A percentile compares a stretch with the other conserved stretches of the same genome.
phyloP scores from a whole-genome alignment of 2,797 vertebrate genomes.

The Schizopygopsis pylzovi region DNA sequence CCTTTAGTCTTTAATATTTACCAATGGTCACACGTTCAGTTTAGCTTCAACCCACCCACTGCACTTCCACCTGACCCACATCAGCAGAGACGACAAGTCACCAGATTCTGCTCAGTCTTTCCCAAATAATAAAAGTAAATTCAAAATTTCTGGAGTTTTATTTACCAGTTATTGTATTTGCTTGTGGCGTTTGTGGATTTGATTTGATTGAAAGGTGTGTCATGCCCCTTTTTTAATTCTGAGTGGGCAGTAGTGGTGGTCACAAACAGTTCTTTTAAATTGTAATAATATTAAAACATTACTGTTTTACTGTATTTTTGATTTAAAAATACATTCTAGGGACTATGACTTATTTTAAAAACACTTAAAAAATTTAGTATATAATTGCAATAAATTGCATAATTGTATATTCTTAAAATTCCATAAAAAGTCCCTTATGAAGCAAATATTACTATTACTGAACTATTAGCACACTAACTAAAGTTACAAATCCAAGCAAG shows the following conservation, averaged over 20 bases:
- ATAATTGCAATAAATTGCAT: no score
- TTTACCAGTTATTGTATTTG: slow-evolving; percentile 1
- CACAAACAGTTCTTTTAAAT: no score
- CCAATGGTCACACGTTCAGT: neutral
- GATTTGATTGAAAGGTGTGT: neutral
- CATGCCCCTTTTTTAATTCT: neutral
- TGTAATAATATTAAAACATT: no score
- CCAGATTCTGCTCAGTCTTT: slow-evolving; percentile 3
- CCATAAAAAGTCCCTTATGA: no score
- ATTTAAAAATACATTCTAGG: no score
- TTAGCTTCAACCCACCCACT: neutral
- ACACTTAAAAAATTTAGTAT: no score
- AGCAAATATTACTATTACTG: no score
- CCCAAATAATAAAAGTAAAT: neutral
- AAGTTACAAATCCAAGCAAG: no score
- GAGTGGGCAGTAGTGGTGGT: neutral
- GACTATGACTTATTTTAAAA: no score
- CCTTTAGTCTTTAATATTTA: slow-evolving; percentile 22
- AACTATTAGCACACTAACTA: no score
- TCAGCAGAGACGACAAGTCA: neutral
- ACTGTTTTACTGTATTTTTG: no score
- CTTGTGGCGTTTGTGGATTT: neutral
- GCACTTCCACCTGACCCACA: neutral
- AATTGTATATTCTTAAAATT: no score
- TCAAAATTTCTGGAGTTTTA: neutral